Base-by-base conservation (phyloP, 2,888 invertebrate genomes). In the Apamea monoglypha region DNA sequence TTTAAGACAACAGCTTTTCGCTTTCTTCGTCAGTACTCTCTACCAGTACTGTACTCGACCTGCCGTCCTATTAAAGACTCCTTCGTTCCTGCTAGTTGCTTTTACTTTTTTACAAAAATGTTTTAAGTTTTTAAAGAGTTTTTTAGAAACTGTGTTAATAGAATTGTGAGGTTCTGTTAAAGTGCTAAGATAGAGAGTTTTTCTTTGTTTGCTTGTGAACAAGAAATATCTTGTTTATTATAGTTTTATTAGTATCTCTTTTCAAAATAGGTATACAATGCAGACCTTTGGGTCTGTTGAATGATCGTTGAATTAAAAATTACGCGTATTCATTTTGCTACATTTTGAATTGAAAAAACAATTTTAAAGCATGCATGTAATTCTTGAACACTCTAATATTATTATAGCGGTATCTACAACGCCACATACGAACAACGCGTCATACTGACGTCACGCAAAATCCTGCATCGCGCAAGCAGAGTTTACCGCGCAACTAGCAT, bases 1-100 rank as follows among this genome's bases (percentile, higher is more conserved):
- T 85, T 80, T 74, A 89, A 80, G 73, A 87, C 78, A 83, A 79
- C 78, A 72, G 83, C 74, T 83, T 83, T 76, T 78, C 36, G 50
- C 68, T 67, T 70, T 59, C 18, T 40, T 47, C 18, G 12, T 25
- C 50, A 64, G 77, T 74, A 61, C 78, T 76, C 63, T 36, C 25
- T 14, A 14, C 16, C 50, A 56, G 78, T 76, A 63, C 74, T 75
- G 67, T 74, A 71, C 68, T 75, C 73, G 69, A 83, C 75, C 70
- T 86, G 76, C 59, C 50, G 66, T 73, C 59, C 66, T 81, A 74
- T 83, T 88, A 88, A 80, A 83, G 63, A 56, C 84, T 77, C 61
- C 70, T 79, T 75, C 73, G n/a, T 78, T 71, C 40, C 61, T 74
- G 53, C 44, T 79, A 76, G 78, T 71, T 59, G 12, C 36, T 76